A percentile compares a stretch with the other conserved stretches of the same genome.
Conservation (phyloP, 2,797 vertebrate genomes). For the Neosilurus mollespiculum region DNA sequence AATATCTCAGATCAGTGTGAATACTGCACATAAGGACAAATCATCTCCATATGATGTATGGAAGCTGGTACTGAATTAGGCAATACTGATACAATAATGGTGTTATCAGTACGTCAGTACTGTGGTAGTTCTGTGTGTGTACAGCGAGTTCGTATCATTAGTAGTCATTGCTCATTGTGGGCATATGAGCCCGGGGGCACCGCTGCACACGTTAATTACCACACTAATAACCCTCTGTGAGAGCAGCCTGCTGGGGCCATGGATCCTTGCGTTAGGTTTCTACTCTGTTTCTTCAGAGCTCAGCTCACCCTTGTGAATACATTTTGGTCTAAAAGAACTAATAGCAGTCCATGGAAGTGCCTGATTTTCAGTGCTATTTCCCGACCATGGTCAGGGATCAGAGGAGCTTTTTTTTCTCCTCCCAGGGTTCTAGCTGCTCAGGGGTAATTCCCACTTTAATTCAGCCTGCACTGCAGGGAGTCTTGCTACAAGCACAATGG, state of each 20-base stretch:
- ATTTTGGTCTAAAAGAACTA: slow-evolving; percentile 19
- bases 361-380: slow-evolving; percentile 12
- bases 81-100: neutral
- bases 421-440: slow-evolving; percentile 15
- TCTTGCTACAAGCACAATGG: slow-evolving; percentile 11
- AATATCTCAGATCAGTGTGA: neutral
- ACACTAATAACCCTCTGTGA: slow-evolving; percentile 75
- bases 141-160: slow-evolving; percentile 63
- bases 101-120: neutral
- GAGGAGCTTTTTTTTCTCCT: slow-evolving; percentile 22
- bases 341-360: slow-evolving; percentile 21
- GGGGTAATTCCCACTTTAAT: slow-evolving; percentile 37
- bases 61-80: neutral
- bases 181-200: slow-evolving; percentile 62
- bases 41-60: neutral
- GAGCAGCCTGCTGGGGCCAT: slow-evolving; percentile 60
- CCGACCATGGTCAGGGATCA: slow-evolving; percentile 13
- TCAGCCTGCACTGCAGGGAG: slow-evolving; percentile 21
- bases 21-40: neutral
- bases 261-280: slow-evolving; percentile 21
- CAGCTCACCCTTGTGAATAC: slow-evolving; percentile 5
- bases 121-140: slow-evolving; percentile 32
- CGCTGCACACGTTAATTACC: slow-evolving; percentile 74
- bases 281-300: neutral
- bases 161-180: slow-evolving; percentile 66